Evolutionary conservation across 2,888 invertebrate genomes (phyloP), one percentile per base, ranked within the genome.

Genomic region (Bimastos eiseni): DNA sequence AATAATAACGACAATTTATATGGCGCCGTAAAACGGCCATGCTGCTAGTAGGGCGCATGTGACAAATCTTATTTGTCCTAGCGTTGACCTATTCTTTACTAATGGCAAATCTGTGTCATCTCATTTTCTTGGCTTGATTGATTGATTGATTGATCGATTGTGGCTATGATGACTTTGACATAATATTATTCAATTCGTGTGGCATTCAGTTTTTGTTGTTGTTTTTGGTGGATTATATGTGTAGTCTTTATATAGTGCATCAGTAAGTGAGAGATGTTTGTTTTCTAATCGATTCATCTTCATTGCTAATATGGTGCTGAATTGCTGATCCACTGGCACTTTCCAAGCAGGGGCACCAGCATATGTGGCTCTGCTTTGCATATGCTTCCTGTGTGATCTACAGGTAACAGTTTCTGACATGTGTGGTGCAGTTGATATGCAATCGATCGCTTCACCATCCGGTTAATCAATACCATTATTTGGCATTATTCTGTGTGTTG

Each of bases 91-190:
- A n/a, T 70, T n/a, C 70, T 70, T 30, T 70, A 17, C 70, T 70
- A 70, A 70, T 70, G n/a, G 70, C 70, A 70, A 70, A 70, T n/a
- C 70, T 70, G n/a, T 70, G 70, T 70, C n/a, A 70, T 70, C 70
- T n/a, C 30, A 70, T 70, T 70, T 70, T n/a, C 70, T n/a, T n/a
- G 8, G 70, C 70, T 13, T 70, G 30, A 70, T n/a, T n/a, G n/a
- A n/a, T n/a, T n/a, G n/a, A n/a, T n/a, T n/a, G n/a, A n/a, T n/a
- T n/a, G n/a, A n/a, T n/a, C n/a, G n/a, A n/a, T n/a, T 70, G 70
- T 70, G 70, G 8, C 70, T 70, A n/a, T 70, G 30, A n/a, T 70
- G n/a, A 70, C 13, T 70, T 70, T n/a, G 30, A 70, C 70, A 0
- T n/a, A n/a, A 8, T n/a, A 70, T 30, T 70, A 70, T 30, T 70